Evolutionary conservation across 2,113 vertebrate species (phyloP).

Genomic region (Pygoscelis antarcticus): DNA sequence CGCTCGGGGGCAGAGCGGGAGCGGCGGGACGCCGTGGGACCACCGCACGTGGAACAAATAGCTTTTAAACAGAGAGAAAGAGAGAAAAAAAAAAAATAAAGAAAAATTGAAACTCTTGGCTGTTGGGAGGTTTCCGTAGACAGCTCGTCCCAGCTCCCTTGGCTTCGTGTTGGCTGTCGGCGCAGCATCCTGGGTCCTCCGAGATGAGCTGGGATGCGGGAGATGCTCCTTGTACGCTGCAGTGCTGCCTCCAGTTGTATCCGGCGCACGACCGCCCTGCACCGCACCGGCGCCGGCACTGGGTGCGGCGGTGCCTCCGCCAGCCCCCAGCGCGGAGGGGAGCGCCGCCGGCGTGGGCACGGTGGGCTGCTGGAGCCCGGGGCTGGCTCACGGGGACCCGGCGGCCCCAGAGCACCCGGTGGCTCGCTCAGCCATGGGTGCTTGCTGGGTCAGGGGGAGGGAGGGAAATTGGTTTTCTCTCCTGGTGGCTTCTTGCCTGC

Average conservation of each 20-base stretch:
- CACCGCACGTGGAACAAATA: slow-evolving; percentile 41
- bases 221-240: background rate
- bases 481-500: background rate
- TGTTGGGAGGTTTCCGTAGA: background rate
- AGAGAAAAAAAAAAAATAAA: background rate
- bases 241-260: background rate
- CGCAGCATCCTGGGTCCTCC: background rate
- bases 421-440: background rate
- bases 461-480: background rate
- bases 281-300: accelerated
- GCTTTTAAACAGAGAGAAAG: background rate
- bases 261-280: accelerated
- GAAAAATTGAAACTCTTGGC: background rate
- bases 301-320: accelerated
- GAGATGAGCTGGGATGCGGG: background rate
- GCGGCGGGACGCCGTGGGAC: slow-evolving; percentile 36
- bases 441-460: accelerated
- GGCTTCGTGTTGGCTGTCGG: background rate
- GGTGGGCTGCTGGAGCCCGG: too few relatives aligned
- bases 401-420: accelerated
- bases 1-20: background rate
- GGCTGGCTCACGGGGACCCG: too few relatives aligned
- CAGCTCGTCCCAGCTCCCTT: background rate
- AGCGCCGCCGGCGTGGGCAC: background rate
- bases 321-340: background rate